phyloP scores from a whole-genome alignment of 1,140 invertebrate genomes.

The Manduca sexta region DNA sequence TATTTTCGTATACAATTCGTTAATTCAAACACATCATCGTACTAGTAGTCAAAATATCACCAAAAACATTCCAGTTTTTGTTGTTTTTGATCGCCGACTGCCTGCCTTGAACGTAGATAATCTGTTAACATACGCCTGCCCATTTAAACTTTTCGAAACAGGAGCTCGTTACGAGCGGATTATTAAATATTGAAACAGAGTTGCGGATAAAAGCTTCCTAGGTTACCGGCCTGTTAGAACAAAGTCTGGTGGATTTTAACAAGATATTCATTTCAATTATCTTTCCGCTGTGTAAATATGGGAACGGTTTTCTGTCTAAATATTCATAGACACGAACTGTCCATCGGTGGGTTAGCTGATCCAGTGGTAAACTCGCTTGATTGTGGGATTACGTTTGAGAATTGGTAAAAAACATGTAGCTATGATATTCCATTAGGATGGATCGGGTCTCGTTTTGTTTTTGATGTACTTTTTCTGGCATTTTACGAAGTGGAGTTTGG shows the following conservation, averaged over 20 bases:
- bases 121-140: constrained; percentile 23
- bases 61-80: too few relatives aligned
- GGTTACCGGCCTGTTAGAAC: constrained; percentile 45
- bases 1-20: too few relatives aligned
- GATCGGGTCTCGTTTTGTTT: neutral
- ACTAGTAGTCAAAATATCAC: too few relatives aligned
- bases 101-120: neutral
- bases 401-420: constrained; percentile 35
- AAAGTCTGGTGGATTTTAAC: constrained; percentile 43
- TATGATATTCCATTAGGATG: constrained; percentile 4
- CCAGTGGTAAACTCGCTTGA: constrained; percentile 43
- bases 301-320: constrained; percentile 16
- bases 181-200: constrained; percentile 70
- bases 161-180: constrained; percentile 65
- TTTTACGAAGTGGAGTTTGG: too few relatives aligned
- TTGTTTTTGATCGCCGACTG: too few relatives aligned
- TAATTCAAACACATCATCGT: too few relatives aligned
- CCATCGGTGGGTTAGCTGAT: constrained; percentile 46
- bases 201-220: constrained; percentile 60
- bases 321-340: constrained; percentile 58
- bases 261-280: constrained; percentile 38
- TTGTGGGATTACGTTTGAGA: constrained; percentile 47
- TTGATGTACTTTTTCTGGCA: neutral
- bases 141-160: constrained; percentile 67
- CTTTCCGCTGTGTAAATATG: constrained; percentile 13